Evolutionary conservation across 2,113 vertebrate species (phyloP), one percentile per base, ranked within the genome.

Genomic region (Bothrops jararaca): DNA sequence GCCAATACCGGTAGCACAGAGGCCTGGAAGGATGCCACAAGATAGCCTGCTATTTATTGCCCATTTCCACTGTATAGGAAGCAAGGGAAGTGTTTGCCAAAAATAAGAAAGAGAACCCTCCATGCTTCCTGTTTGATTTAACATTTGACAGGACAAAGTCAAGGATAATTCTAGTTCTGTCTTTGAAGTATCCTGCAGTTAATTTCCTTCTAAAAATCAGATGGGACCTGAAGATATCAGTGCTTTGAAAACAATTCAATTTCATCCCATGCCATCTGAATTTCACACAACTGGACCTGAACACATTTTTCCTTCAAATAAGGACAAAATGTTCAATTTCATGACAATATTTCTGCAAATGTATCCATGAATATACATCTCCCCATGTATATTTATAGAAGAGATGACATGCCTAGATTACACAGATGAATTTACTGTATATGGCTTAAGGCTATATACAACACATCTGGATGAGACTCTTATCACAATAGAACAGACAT

Each of bases 21-120:
- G 95, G 95, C 96, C 95, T 96, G 97, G 97, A 97, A 95, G 10
- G 88, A 94, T 56, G 97, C 97, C 97, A 97, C 96, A 94, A 98
- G 97, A 98, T 98, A 98, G 97, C 97, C 97, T 95, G 96, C 97
- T 98, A 98, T 97, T 98, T 98, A 97, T 97, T 98, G 96, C 97
- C 97, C 95, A 92, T 95, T 97, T 98, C 98, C 96, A 97, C 97
- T 96, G 93, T 96, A 93, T 94, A 97, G 97, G 97, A 97, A 98
- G 97, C 96, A 94, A 94, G 93, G 93, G 97, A 97, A 97, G 94
- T 93, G 96, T 97, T 95, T 95, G 96, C 96, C 96, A 95, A 95
- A 93, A 95, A 95, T 52, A 97, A 95, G 80, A 90, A 89, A 69
- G 96, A 94, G 95, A 94, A 95, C 74, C 95, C 91, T 94, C 89